Evolutionary conservation across 2,113 vertebrate genomes (phyloP), one percentile per base, ranked within the genome.

Genomic region (Picathartes gymnocephalus): DNA sequence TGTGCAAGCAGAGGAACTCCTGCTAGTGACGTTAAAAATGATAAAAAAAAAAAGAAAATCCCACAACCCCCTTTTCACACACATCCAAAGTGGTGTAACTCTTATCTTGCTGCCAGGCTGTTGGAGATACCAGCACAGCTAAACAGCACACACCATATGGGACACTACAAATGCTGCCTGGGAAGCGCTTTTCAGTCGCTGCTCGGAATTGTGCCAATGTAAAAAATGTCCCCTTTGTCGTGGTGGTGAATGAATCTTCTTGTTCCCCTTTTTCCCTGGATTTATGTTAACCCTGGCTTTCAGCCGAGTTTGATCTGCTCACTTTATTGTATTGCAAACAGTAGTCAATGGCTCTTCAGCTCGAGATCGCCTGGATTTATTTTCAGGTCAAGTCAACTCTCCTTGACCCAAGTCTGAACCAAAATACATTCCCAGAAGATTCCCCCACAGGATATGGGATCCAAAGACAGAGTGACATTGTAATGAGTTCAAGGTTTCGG

Each of bases 381-480:
- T 97, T 95, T 88, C 96, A 92, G 96, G 96, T 96, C 94, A 96
- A 94, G 92, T 96, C 93, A 97, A 96, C 95, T 97, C 90, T 95
- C 91, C 73, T 95, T 97, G 93, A 97, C 93, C 95, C 92, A 88
- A 85, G 83, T 30, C 91, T 95, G 93, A 97, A 96, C 92, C 70
- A 97, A 96, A 97, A 94, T 74, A 86, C 79, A 71, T 96, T 97
- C 96, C 93, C 92, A 86, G 82, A 96, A 95, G 95, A 95, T 91
- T 86, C 93, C 93, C 79, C 86, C 79, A 93, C 88, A 79, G 91
- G 84, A 92, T 88, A 82, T 37, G 7, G 3, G 35, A 64, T 95
- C 60, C 89, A 40, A 78, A 96, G 93, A 96, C 95, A 96, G 86
- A 95, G 83, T 95, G 93, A 95, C 84, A 93, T 86, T 95, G 88